Evolutionary conservation across 2,113 vertebrate genomes (phyloP), one percentile per base, ranked within the genome.

Genomic region (Leucosticte australis): DNA sequence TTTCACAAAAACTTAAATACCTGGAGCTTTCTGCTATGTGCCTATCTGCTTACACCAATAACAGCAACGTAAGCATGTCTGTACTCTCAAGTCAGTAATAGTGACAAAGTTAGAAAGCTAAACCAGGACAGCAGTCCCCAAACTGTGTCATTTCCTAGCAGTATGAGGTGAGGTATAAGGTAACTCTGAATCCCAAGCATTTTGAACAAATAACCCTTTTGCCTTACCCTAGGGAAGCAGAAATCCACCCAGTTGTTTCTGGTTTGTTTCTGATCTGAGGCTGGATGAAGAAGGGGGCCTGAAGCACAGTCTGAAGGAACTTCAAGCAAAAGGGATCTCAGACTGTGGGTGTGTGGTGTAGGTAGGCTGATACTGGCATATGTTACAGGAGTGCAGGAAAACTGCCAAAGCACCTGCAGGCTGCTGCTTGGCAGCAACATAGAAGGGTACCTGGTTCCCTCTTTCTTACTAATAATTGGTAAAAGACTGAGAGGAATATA

Each of bases 331-430:
- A 42, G 31, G 27, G 20, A 77, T 37, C 23, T 8, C 37, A 44
- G n/a, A 19, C 46, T 68, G 35, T 63, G 64, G 11, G 18, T 44
- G 42, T n/a, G 28, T 52, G 52, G 28, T 80, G 14, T 88, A 35
- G 68, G 60, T 73, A 75, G 87, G 41, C 52, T 49, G 73, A 56
- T 62, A 30, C 44, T 74, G 49, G 67, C 56, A 41, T 44, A 37
- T 1, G 4, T 67, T 80, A 27, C 0, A 7, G 53, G 63, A 82
- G 62, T 62, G 42, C 42, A 78, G 85, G 79, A 81, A 53, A 64
- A 24, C 23, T 63, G 83, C 80, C 76, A 78, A 35, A 87, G 76
- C 90, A 92, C 90, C 92, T 90, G 88, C 65, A 75, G 69, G 44
- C 76, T 81, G 49, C 35, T 90, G 76, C 67, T 89, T 94, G 75